Base-by-base conservation (phyloP, 23 tunicate species). In the Halocynthia roretzi region DNA sequence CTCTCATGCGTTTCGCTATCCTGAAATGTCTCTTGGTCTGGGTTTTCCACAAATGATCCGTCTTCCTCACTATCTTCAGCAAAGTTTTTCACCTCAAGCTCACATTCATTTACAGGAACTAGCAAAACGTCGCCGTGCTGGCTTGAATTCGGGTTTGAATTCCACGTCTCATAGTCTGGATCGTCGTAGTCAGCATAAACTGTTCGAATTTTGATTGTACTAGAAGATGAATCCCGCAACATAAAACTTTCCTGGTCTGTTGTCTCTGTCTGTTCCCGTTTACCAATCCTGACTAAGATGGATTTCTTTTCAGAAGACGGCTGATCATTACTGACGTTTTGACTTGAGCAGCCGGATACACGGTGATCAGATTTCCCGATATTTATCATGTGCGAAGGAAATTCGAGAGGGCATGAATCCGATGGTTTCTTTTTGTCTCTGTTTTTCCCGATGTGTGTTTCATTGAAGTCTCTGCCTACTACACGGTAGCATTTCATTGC, bases 401-500 rank as follows among this genome's bases (percentile, higher is more conserved):
- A 20, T 9, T 9, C 19, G 19, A 65, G 70, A 20, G 70, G 70
- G 6, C 70, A 65, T 9, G 70, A 8, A 20, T 9, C 10, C 14
- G 10, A 8, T 5, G 70, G 0, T 10, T 65, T 65, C 70, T 65
- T 65, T 11, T 65, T 15, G 5, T 11, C 70, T 9, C 70, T 40
- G 31, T 0, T 20, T 65, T 48, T 65, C 31, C 70, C 70, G 31
- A 65, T 65, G 5, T 65, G 70, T 65, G 62, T 60, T 61, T 77
- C 48, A 20, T 5, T 61, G 65, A 63, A 67, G 22, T 68, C 75
- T 49, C 69, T 52, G 14, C 72, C 66, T 53, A 80, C 66, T 17
- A 80, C 58, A 50, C 61, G 68, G 55, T 80, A 80, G 17, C 62
- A 52, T 67, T 70, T 54, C 64, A 80, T 18, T 6, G 83, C 68